Evolutionary conservation across 2,113 vertebrate genomes (phyloP).

Genomic region (Crocuta crocuta): DNA sequence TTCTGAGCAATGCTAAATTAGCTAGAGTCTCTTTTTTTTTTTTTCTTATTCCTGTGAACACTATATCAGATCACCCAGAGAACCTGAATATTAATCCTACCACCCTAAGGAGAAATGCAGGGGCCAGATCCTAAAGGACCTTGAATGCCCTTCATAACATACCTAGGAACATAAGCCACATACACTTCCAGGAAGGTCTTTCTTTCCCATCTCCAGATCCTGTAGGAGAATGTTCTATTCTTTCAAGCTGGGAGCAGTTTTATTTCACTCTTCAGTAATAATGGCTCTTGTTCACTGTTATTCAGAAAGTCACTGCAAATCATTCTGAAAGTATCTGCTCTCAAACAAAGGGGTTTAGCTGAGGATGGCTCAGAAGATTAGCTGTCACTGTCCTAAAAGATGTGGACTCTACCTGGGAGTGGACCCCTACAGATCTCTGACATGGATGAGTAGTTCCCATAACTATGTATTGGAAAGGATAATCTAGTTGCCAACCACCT

Average conservation of each 20-base stretch:
- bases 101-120: background rate
- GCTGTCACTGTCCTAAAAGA: background rate
- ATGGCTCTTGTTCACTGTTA: background rate
- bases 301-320: constrained; percentile 35
- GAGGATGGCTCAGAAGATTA: background rate
- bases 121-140: background rate
- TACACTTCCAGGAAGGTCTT: constrained; percentile 40
- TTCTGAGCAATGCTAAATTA: background rate
- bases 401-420: background rate
- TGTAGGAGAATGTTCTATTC: background rate
- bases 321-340: background rate
- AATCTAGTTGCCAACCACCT: background rate
- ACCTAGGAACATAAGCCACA: background rate
- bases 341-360: background rate
- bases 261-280: background rate
- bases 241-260: background rate
- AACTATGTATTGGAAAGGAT: background rate
- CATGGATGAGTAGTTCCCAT: background rate
- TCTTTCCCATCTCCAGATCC: background rate
- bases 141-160: background rate
- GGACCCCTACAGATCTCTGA: background rate
- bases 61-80: no score
- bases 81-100: background rate
- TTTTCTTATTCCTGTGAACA: background rate
- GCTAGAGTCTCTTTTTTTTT: background rate